Base-by-base conservation (phyloP, 2,113 vertebrate species). In the Sula dactylatra region DNA sequence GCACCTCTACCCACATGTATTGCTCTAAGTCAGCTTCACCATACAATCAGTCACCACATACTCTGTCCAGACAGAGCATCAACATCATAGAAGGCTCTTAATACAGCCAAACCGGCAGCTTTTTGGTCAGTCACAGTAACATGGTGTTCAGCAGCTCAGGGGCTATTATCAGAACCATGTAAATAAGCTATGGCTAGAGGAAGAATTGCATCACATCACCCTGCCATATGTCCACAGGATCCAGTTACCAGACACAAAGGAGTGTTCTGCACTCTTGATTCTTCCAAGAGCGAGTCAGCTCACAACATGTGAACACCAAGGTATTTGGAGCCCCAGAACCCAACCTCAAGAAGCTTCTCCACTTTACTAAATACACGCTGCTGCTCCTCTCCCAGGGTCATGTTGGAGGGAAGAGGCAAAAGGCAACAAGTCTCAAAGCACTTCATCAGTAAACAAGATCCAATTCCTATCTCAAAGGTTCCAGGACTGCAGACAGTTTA, bases 361-460 rank as follows among this genome's bases (percentile, higher is more conserved):
- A 69, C 91, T 85, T 88, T 13, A 91, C 34, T 73, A 42, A 90
- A 36, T 22, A 95, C 81, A 90, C 4, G 2, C 64, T 86, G 90
- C 95, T 94, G 80, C 81, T 94, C 42, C 77, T 40, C 45, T 95
- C 84, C 72, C 31, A 50, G 40, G 61, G 32, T 73, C 93, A 47
- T 0, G 10, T 38, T 0, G 0, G 38, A 71, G 55, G 77, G 66
- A 87, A 72, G 90, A 42, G 31, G 84, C 82, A 88, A 92, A 96
- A 95, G 95, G 96, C 92, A 95, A 96, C 88, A 77, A 87, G 84
- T 97, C 95, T 95, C 93, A 97, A 97, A 97, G 96, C 95, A 97
- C 95, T 97, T 97, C 89, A 86, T 77, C 26, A 0, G 95, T 96
- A 91, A 96, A 95, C 74, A 69, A 70, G 86, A 91, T 90, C 82